These are phyloP conservation scores for Pentalonia nigronervosa DNA, from an alignment of 1,140 invertebrate genomes.

Conservation along the genomic window DNA sequence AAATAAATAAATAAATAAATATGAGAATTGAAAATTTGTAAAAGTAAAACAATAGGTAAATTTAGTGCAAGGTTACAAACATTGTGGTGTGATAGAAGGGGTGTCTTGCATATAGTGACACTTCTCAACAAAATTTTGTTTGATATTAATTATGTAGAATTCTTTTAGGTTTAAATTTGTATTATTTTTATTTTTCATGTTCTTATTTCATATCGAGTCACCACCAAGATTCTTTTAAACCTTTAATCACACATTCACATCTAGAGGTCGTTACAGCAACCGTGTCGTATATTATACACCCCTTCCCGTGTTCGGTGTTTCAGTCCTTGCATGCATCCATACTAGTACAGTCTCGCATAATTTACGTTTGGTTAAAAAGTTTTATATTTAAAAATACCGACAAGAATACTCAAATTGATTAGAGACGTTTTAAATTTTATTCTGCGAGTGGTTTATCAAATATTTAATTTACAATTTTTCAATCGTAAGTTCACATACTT, in stretches of 20 bases:
- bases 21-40: background rate
- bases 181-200: background rate
- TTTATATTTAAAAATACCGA: background rate
- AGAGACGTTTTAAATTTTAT: background rate
- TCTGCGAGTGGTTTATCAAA: background rate
- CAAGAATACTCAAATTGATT: background rate
- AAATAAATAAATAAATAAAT: background rate
- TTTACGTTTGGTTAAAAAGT: background rate
- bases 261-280: slow-evolving; percentile 54
- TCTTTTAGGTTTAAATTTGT: background rate
- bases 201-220: background rate
- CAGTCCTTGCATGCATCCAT: background rate
- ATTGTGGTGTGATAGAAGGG: background rate
- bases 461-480: background rate
- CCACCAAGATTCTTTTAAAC: background rate
- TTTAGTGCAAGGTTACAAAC: background rate
- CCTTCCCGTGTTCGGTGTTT: background rate
- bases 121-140: background rate
- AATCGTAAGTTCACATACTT: background rate
- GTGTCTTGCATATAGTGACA: background rate
- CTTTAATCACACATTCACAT: background rate
- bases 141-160: background rate
- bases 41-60: background rate
- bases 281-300: background rate
- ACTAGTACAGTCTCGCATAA: background rate